Evolutionary conservation across 1,140 invertebrate genomes (phyloP).

Genomic region (Psix sp.): DNA sequence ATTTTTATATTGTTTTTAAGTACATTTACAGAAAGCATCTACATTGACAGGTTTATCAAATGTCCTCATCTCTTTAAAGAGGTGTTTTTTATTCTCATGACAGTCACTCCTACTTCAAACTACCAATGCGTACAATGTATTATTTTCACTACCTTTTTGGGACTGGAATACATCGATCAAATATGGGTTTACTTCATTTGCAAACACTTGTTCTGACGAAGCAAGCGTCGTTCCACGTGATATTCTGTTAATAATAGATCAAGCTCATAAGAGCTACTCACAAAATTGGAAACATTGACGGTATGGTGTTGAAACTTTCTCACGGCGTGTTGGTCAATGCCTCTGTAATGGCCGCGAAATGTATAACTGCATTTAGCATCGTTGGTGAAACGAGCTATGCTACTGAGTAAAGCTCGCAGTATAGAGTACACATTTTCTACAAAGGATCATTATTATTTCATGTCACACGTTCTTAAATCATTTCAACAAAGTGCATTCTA

Average conservation of each 20-base stretch:
- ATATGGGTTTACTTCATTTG: constrained; percentile 43
- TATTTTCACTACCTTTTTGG: constrained; percentile 30
- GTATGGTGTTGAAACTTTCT: constrained; percentile 58
- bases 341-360: constrained; percentile 60
- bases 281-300: constrained; percentile 53
- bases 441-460: constrained; percentile 48
- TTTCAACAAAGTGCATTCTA: constrained; percentile 30
- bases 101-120: not conserved
- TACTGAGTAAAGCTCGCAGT: no score
- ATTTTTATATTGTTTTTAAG: constrained; percentile 1
- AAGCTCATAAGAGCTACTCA: constrained; percentile 38
- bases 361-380: constrained; percentile 56
- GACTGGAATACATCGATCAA: constrained; percentile 17
- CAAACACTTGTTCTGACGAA: constrained; percentile 40
- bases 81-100: constrained; percentile 1
- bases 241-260: constrained; percentile 51
- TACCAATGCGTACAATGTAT: constrained; percentile 1
- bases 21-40: constrained; percentile 19
- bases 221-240: constrained; percentile 26
- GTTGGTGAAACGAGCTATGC: constrained; percentile 49
- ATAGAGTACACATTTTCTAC: constrained; percentile 17
- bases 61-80: constrained; percentile 9
- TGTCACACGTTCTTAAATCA: constrained; percentile 33
- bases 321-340: constrained; percentile 61
- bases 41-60: constrained; percentile 19